Base-by-base conservation (phyloP, 2,113 vertebrate genomes). In the Oenanthe melanoleuca region DNA sequence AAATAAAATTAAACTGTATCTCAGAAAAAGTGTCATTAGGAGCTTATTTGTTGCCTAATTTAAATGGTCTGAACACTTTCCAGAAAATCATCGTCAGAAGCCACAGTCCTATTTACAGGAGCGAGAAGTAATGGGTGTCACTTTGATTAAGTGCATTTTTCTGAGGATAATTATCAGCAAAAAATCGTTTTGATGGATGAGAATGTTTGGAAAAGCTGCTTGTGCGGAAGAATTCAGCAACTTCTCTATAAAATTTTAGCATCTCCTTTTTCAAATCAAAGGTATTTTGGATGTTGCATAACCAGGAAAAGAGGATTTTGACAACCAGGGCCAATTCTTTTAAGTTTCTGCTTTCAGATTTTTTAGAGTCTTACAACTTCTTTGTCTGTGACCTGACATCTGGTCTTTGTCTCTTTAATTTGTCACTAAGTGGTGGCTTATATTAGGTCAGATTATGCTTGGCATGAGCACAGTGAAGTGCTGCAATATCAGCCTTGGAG, bases 141-240 rank as follows among this genome's bases (percentile, higher is more conserved):
- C 81, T 95, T 92, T 92, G 94, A 96, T 96, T 95, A 94, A 94
- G 86, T 80, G 74, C 34, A 52, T 92, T 95, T 94, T 94, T 87
- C 84, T 94, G 74, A 65, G 55, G 85, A 78, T 95, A 88, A 97
- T 96, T 91, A 92, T 91, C 57, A 55, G 42, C 56, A 60, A 77
- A 92, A 52, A 55, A 74, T 89, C 56, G 22, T 92, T 91, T 80
- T 87, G 94, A 88, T 90, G 86, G 86, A 56, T 93, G 80, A 88
- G 18, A 60, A 26, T 67, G 86, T 86, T 94, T 88, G 49, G 57
- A 83, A 86, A 94, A 87, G 40, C 70, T 91, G 45, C 40, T 81
- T 55, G 55, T 67, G 81, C 66, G 64, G 49, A 84, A 88, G 60
- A 60, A 77, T 80, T 70, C 74, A 55, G 71, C 33, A 65, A 31